Evolutionary conservation across 2,113 vertebrate genomes (phyloP).

Genomic region (Numida meleagris): DNA sequence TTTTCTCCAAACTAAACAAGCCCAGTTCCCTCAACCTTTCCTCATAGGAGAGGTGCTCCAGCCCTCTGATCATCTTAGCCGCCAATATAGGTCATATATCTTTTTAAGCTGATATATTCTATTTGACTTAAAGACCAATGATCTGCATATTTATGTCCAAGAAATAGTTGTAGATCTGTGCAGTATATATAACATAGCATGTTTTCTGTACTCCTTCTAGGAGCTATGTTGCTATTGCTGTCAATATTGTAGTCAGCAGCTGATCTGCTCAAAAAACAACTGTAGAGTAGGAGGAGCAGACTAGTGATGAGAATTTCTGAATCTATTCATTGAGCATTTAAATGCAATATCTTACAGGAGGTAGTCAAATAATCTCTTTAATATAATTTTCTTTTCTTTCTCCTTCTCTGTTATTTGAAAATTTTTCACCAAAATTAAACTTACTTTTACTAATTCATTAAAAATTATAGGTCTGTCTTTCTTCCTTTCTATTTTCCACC

Average conservation of each 20-base stretch:
- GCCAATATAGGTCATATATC: neutral
- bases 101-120: neutral
- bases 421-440: neutral
- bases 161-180: neutral
- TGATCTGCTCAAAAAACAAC: neutral
- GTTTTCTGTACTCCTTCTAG: neutral
- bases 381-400: neutral
- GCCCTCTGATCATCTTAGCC: too few species aligned
- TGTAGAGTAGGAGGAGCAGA: neutral
- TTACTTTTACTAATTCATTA: neutral
- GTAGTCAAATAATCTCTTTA: neutral
- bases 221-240: neutral
- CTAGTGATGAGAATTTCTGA: neutral
- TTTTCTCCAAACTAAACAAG: too few species aligned
- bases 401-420: neutral
- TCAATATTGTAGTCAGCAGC: neutral
- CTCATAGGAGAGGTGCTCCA: too few species aligned
- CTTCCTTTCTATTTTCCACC: neutral
- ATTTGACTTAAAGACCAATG: accelerated
- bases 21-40: too few species aligned
- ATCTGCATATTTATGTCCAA: neutral
- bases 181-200: neutral
- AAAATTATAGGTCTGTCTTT: neutral
- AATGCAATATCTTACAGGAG: neutral
- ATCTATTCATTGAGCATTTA: neutral